Conservation (phyloP, 23 tunicate genomes). For the Trididemnum clinides region DNA sequence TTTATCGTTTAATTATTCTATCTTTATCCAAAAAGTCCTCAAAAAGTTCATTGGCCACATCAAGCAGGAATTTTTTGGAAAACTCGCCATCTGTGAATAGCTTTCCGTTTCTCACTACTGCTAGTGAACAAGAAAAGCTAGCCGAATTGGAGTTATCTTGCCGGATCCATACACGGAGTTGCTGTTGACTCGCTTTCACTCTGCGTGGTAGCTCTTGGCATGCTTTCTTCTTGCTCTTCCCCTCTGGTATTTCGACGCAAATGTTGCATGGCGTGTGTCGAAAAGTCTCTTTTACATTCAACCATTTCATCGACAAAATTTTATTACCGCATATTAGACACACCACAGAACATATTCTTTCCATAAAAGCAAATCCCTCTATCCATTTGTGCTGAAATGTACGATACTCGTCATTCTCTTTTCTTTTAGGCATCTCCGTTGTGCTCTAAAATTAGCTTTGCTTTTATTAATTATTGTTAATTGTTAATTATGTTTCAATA, state of each 20-base stretch:
- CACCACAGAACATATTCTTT: constrained; percentile 12
- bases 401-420: no score
- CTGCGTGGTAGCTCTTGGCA: constrained; percentile 15
- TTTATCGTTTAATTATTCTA: not conserved
- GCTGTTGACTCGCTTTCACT: constrained; percentile 31
- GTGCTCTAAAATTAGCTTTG: constrained; percentile 39
- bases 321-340: constrained; percentile 26
- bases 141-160: constrained; percentile 18
- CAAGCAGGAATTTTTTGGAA: constrained; percentile 23
- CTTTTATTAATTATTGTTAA: not conserved
- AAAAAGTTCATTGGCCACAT: constrained; percentile 18
- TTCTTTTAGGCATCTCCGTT: constrained; percentile 4
- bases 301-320: constrained; percentile 36
- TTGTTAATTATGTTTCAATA: not conserved
- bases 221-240: constrained; percentile 24
- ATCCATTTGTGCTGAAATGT: no score
- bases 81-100: no score
- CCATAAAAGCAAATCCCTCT: no score
- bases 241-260: not conserved
- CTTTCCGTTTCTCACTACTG: constrained; percentile 27
- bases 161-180: constrained; percentile 24
- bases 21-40: constrained; percentile 22
- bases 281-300: no score
- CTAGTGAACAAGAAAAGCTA: constrained; percentile 25
- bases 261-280: no score